Conservation (phyloP, 2,888 invertebrate species). For the Tetragonula carbonaria region DNA sequence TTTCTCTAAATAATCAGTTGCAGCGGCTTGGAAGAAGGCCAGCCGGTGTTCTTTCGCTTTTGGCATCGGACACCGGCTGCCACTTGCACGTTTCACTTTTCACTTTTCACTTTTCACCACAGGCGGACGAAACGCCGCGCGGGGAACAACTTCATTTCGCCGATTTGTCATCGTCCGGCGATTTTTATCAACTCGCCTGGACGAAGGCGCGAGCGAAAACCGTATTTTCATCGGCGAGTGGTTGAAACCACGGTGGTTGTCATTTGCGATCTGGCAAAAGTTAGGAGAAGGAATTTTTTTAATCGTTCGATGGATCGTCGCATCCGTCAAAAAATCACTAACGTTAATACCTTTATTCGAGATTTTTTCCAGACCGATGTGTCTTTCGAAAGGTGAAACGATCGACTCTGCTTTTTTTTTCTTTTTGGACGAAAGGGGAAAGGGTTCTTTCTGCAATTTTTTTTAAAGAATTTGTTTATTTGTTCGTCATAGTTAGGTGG, state of each 20-base stretch:
- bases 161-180: conserved; percentile 17
- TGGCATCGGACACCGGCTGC: conserved; percentile 28
- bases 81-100: conserved; percentile 49
- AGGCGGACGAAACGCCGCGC: not conserved
- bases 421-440: not conserved
- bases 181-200: conserved; percentile 21
- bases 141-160: not conserved
- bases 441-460: not conserved
- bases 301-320: not conserved
- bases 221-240: not conserved
- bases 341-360: not conserved
- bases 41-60: conserved; percentile 22
- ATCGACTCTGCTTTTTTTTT: not conserved
- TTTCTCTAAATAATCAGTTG: conserved; percentile 45
- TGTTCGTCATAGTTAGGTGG: not conserved
- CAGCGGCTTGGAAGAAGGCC: conserved; percentile 30
- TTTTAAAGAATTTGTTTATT: not conserved
- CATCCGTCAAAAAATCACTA: not conserved
- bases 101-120: not conserved
- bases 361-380: not conserved
- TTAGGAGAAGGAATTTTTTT: not conserved
- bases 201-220: not conserved
- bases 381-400: not conserved
- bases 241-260: not conserved
- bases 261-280: not conserved